These are phyloP conservation scores for Choloepus didactylus DNA, from an alignment of 2,797 vertebrate genomes.

Conservation along the genomic window DNA sequence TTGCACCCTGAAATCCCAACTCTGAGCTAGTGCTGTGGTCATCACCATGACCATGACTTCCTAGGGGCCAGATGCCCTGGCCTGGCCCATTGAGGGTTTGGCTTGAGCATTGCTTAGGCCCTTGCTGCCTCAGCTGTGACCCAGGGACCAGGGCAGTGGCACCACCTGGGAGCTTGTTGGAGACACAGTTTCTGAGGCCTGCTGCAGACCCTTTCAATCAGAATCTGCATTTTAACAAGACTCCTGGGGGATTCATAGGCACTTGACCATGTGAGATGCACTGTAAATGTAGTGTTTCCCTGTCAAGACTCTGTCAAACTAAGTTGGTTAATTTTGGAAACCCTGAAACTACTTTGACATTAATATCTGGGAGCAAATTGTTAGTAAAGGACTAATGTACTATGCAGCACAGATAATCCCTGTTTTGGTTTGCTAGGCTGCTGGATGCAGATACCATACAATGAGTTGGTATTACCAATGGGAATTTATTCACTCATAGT, in stretches of 20 bases:
- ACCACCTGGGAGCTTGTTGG: neutral
- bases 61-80: neutral
- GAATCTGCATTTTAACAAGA: neutral
- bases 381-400: neutral
- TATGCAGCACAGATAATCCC: neutral
- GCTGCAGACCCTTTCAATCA: neutral
- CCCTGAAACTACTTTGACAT: neutral
- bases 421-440: no score
- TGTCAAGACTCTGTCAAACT: neutral
- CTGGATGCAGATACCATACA: no score
- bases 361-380: slow-evolving; percentile 12
- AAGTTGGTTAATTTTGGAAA: slow-evolving; percentile 47
- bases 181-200: neutral
- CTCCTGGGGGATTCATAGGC: neutral
- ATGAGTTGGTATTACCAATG: no score
- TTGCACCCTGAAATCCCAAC: neutral
- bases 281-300: neutral
- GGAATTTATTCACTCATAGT: no score
- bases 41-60: neutral
- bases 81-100: neutral
- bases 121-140: neutral
- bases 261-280: neutral
- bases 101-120: neutral
- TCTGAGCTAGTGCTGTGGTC: neutral
- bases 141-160: neutral